Evolutionary conservation across 1,140 invertebrate species (phyloP), one percentile per base, ranked within the genome.

Genomic region (Achroia grisella): DNA sequence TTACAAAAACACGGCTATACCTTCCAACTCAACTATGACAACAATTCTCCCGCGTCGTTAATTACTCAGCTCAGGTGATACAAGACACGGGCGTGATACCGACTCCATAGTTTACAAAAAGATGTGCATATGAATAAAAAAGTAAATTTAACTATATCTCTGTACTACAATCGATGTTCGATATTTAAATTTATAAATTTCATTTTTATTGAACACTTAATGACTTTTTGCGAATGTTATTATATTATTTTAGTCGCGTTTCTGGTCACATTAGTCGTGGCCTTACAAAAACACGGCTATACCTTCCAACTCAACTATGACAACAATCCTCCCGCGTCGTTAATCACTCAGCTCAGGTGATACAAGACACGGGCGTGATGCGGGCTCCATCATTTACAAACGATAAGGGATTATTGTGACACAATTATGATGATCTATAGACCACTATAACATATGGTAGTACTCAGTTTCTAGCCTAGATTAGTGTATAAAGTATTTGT

Each of bases 291-390:
- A 48, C 45, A 53, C 36, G 12, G 35, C 41, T 31, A 28, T 53
- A 44, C 34, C 40, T 4, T 30, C 43, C 33, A 5, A 17, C 44
- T 39, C 44, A 41, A 51, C 48, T 36, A 40, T 39, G 37, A 45
- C 45, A 39, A 17, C 10, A 10, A 23, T 23, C n/a, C 17, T 6
- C 17, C 17, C 3, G 27, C 28, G 41, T 45, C 52, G 48, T 54
- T 48, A 54, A 54, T 54, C 52, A 54, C 17, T 3, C 42, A 10
- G 52, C 48, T 32, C 52, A 54, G 52, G 52, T 54, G 52, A 54
- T 48, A 54, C 51, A 53, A 47, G 51, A 39, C 30, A 10, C 15
- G 35, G 37, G 8, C 17, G 17, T 40, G 39, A 53, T 54, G 52
- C 41, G 52, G 52, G 52, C 34, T 42, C 17, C 46, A 54, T 54